phyloP scores from a whole-genome alignment of 2,888 invertebrate genomes.

The Andrena bucephala region DNA sequence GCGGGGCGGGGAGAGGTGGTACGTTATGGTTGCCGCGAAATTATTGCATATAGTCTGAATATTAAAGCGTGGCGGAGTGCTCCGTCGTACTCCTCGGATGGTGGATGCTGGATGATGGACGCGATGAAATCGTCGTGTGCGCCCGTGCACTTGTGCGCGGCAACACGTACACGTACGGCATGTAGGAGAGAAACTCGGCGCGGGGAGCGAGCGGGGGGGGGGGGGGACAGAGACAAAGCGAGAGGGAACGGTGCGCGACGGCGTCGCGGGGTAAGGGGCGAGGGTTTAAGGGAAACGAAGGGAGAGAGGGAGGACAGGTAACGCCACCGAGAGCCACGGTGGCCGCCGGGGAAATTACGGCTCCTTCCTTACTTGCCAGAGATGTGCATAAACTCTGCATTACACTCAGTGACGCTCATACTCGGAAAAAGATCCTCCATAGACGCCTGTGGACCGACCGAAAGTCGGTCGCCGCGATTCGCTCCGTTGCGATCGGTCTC shows the following conservation, averaged over 20 bases:
- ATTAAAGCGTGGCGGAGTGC: conserved; percentile 83
- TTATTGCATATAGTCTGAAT: conserved; percentile 85
- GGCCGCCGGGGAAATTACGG: conserved; percentile 85
- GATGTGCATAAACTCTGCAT: conserved; percentile 84
- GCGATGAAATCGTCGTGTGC: conserved; percentile 65
- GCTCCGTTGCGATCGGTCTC: no score
- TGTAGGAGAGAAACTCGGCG: conserved; percentile 35
- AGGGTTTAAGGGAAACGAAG: conserved; percentile 67
- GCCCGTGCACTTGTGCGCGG: conserved; percentile 26
- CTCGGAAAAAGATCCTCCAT: neutral
- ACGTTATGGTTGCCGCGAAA: conserved; percentile 82
- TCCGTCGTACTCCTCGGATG: conserved; percentile 69
- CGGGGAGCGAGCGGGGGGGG: conserved; percentile 37
- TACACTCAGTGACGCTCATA: conserved; percentile 81
- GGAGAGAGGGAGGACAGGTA: conserved; percentile 78
- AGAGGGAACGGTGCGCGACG: conserved; percentile 51
- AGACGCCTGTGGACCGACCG: no score
- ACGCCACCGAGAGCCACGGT: conserved; percentile 82
- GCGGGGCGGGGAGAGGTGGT: conserved; percentile 47
- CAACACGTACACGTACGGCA: neutral
- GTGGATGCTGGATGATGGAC: conserved; percentile 68
- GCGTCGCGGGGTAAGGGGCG: conserved; percentile 43
- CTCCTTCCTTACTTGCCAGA: conserved; percentile 82
- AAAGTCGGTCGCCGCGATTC: no score
- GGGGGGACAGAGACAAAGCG: conserved; percentile 38